Base-by-base conservation (phyloP, 2,797 vertebrate species). In the Lepidocolaptes lacrymiger region DNA sequence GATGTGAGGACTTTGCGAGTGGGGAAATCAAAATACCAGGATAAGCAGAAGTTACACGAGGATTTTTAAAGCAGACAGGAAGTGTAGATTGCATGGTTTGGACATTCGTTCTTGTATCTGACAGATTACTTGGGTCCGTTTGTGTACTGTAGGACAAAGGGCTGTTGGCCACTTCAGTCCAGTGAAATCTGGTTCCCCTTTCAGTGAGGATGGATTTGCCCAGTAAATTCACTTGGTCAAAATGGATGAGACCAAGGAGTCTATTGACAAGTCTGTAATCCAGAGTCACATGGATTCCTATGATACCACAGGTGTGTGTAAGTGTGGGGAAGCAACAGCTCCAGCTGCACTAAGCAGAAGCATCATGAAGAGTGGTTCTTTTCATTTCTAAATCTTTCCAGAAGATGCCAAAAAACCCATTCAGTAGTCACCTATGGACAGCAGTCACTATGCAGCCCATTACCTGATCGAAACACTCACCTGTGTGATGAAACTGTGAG, bases 401-500 rank as follows among this genome's bases (percentile, higher is more conserved):
- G 44, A 86, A 90, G 36, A 73, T 43, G 41, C n/a, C 48, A 91
- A 54, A 28, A 89, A 75, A 73, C 7, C 4, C 13, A 36, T 21
- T 26, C 49, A 56, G 43, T 5, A 79, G 26, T 23, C 26, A 27
- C 17, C 52, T 55, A 5, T 0, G 71, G 44, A 59, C 24, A 52
- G 51, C 19, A 52, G 28, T 54, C 30, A 54, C 10, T 74, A 37
- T 0, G 2, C 8, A 67, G 68, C 26, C 58, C 5, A 6, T 44
- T 9, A 32, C 17, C 18, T 58, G 51, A 64, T 7, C 22, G 49
- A 56, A 81, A 43, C 51, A 89, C 98, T 94, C 76, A 99, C 99
- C 99, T 98, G 99, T 97, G 83, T 98, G 98, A 93, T 98, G 98
- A 66, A 97, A 95, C 91, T 98, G 98, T 39, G 97, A 97, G 87